These are phyloP conservation scores for Drosophila sp. DNA, from an alignment of 1,140 invertebrate genomes.

Conservation along the genomic window DNA sequence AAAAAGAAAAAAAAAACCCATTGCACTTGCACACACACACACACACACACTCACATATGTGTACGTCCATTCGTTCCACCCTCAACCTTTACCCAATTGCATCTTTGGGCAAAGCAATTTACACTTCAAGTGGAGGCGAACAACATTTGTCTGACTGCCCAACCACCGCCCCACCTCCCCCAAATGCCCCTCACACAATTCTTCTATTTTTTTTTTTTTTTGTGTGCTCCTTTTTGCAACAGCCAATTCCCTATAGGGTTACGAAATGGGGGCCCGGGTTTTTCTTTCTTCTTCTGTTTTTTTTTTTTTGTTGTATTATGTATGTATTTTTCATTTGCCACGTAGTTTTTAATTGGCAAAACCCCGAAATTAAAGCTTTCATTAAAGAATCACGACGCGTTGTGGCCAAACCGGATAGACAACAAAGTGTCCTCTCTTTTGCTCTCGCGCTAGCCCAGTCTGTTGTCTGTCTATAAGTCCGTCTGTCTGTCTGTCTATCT, in stretches of 20 bases:
- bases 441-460: conserved; percentile 25
- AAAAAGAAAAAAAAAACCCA: neutral
- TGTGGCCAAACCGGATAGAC: conserved; percentile 17
- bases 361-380: conserved; percentile 78
- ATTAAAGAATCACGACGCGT: conserved; percentile 78
- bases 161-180: neutral
- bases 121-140: conserved; percentile 49
- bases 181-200: neutral
- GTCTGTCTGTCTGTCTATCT: conserved; percentile 13
- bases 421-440: conserved; percentile 4
- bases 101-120: conserved; percentile 58
- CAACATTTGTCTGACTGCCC: conserved; percentile 37
- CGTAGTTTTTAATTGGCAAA: conserved; percentile 79
- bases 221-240: conserved; percentile 1
- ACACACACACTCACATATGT: conserved; percentile 15
- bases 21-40: conserved; percentile 19
- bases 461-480: neutral
- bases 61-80: conserved; percentile 25
- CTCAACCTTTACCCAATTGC: conserved; percentile 34
- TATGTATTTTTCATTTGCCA: conserved; percentile 79
- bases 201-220: conserved; percentile 4
- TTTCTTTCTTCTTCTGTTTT: conserved; percentile 4
- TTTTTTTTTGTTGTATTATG: conserved; percentile 40
- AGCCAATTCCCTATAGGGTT: conserved; percentile 25
- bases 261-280: neutral